These are phyloP conservation scores for Onychomys torridus DNA, from an alignment of 2,797 vertebrate genomes.

Conservation along the genomic window DNA sequence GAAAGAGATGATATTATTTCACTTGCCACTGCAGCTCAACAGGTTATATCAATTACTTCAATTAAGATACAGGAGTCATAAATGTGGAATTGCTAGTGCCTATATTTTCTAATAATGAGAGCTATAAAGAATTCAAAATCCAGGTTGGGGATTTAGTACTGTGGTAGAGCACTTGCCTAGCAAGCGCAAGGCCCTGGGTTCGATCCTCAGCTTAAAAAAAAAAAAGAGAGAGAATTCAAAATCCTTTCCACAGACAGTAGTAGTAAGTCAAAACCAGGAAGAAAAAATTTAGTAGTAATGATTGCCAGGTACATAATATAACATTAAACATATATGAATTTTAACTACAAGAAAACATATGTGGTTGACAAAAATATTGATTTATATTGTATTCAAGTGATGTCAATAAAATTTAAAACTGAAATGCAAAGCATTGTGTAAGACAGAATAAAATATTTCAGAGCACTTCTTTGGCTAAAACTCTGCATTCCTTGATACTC, in stretches of 20 bases:
- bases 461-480: not conserved
- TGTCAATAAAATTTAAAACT: not conserved
- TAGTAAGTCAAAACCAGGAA: not conserved
- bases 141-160: no score
- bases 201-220: no score
- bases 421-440: not conserved
- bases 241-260: not conserved
- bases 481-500: not conserved
- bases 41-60: slow-evolving; percentile 3
- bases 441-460: not conserved
- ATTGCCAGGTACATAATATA: not conserved
- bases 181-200: no score
- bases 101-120: not conserved
- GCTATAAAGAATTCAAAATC: not conserved
- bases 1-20: not conserved
- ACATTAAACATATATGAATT: not conserved
- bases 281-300: not conserved
- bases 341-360: slow-evolving; percentile 14
- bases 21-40: not conserved
- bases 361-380: not conserved
- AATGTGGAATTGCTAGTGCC: not conserved
- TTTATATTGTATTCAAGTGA: not conserved
- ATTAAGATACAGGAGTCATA: not conserved
- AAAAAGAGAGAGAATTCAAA: slow-evolving; percentile 33
- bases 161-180: no score